These are phyloP conservation scores for Epicauta chinensis DNA, from an alignment of 1,140 invertebrate species.

Conservation along the genomic window DNA sequence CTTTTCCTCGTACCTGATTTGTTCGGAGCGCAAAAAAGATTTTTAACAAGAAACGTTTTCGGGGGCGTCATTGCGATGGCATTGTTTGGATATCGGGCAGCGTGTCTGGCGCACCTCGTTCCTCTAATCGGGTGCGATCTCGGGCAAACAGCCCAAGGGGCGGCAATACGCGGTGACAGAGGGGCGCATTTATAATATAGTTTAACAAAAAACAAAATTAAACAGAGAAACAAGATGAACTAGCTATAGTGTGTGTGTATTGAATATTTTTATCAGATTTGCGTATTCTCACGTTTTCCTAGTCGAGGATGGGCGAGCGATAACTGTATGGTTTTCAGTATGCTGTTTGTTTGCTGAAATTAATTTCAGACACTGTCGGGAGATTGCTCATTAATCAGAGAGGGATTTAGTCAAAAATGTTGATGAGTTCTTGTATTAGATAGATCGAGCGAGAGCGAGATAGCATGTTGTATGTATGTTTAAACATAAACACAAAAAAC, in stretches of 20 bases:
- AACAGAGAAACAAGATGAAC: constrained; percentile 10
- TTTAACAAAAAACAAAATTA: not conserved
- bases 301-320: constrained; percentile 28
- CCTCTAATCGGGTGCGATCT: constrained; percentile 19
- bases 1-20: too few relatives aligned
- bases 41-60: constrained; percentile 7
- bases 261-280: constrained; percentile 40
- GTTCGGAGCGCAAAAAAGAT: too few relatives aligned
- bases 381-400: constrained; percentile 32
- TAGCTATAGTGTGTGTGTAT: constrained; percentile 30
- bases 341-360: constrained; percentile 36
- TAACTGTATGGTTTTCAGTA: constrained; percentile 26
- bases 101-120: constrained; percentile 33
- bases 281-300: constrained; percentile 38
- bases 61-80: constrained; percentile 13
- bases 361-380: constrained; percentile 30
- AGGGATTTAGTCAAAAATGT: constrained; percentile 17
- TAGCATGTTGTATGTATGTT: too few relatives aligned
- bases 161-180: constrained; percentile 3
- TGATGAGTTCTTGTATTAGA: constrained; percentile 15
- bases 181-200: not conserved
- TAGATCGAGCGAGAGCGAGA: too few relatives aligned
- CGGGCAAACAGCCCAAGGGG: constrained; percentile 26
- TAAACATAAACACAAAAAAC: too few relatives aligned
- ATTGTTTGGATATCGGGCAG: constrained; percentile 14